Evolutionary conservation across 2,797 vertebrate genomes (phyloP), one percentile per base, ranked within the genome.

Genomic region (Takifugu rubripes): DNA sequence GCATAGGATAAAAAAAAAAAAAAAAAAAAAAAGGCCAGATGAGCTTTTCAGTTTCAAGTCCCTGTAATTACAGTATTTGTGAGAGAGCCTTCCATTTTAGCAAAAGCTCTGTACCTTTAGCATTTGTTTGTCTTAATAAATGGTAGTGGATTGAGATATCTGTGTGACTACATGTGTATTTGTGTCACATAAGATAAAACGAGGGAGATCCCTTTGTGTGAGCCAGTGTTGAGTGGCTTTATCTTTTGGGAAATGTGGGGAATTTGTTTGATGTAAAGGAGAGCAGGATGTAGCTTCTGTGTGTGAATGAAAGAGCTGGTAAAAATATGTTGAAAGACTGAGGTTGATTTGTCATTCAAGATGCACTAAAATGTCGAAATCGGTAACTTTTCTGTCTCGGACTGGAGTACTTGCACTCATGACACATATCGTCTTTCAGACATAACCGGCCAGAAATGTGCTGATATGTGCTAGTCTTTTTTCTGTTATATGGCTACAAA

Each of bases 211-310:
- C 68, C 51, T 69, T 83, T 54, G 59, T 71, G 71, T 58, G 75
- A 56, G 70, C 72, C 70, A 58, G 59, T 49, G 77, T 72, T 72
- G 74, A 83, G 71, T 68, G 72, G 61, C 65, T 79, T 66, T 84
- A 82, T 87, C 78, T 82, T 54, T 56, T 64, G 48, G 70, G 68
- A 83, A 83, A 84, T 87, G 66, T 73, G 70, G 66, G 80, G 86
- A 88, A 87, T 88, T 83, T 62, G 69, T 89, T 86, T 88, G 82
- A 88, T 82, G 79, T 81, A 15, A 33, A 45, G 61, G 50, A 68
- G 66, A 59, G 56, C 51, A 61, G 56, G 62, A 53, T 45, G 59
- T 54, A 36, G 49, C 52, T 43, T 53, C 43, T 25, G 25, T 56
- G 51, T 24, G 53, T 6, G 57, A 57, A 54, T 16, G 47, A 54